Base-by-base conservation (phyloP, 2,113 vertebrate species). In the Oryzias curvinotus region DNA sequence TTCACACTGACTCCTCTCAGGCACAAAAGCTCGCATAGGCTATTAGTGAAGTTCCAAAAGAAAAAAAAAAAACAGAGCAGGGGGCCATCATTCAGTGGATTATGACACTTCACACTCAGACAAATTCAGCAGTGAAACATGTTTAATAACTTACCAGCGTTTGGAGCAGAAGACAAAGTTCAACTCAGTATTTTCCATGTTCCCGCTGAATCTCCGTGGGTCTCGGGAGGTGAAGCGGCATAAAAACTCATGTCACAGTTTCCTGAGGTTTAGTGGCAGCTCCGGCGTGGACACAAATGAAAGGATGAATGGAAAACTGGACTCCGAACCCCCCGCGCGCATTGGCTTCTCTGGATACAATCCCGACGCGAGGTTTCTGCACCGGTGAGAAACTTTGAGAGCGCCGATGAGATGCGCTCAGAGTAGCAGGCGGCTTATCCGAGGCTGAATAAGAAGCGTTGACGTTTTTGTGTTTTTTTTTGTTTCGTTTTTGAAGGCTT, bases 101-200 rank as follows among this genome's bases (percentile, higher is more conserved):
- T 0, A 18, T 0, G 2, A 1, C 12, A 18, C 28, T 48, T 30
- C 15, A 21, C 8, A n/a, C 17, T 30, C 14, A 47, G 42, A 57
- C 47, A 47, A 6, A 58, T 50, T 48, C 0, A 2, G 49, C n/a
- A 41, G 21, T 47, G 14, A 3, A 21, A 18, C 3, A 25, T 6
- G 49, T 16, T 19, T 3, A 53, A 26, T n/a, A 59, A 92, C 92
- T 91, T 82, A 93, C 92, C 92, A 64, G 64, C 76, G 65, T 66
- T 62, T 59, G 79, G 73, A 80, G 78, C 63, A 69, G 82, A 63
- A 82, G 76, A 60, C 71, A 82, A 89, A 91, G 79, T 89, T 91
- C 36, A 82, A 54, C 57, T 71, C 81, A 73, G 67, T 85, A 65
- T 82, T 52, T 86, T 74, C 84, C 88, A 90, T 91, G 30, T 61